A percentile compares a stretch with the other conserved stretches of the same genome.
Evolutionary conservation across 92 coral and sea anemone genomes (phyloP).

Genomic region (Pocillopora meandrina): DNA sequence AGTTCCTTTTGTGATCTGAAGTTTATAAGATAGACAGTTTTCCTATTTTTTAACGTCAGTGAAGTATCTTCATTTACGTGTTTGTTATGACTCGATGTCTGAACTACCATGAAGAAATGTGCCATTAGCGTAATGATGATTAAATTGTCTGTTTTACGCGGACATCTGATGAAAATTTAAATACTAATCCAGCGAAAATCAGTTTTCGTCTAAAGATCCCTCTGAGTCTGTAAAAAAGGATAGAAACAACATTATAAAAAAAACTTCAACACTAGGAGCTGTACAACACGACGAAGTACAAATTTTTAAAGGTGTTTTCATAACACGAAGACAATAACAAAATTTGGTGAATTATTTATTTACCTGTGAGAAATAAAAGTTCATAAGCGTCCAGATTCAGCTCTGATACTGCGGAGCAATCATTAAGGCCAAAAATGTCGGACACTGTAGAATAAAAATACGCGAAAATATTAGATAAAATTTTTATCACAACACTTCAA

Average conservation of each 20-base stretch:
- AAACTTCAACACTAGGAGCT: not conserved
- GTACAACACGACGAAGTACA: not conserved
- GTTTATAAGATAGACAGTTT: too few relatives aligned
- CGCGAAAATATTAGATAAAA: not conserved
- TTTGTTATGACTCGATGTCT: too few relatives aligned
- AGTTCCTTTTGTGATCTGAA: too few relatives aligned
- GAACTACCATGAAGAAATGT: too few relatives aligned
- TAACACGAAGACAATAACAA: not conserved
- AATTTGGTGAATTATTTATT: not conserved
- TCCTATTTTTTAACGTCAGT: too few relatives aligned
- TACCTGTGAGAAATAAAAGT: slow-evolving; percentile 24
- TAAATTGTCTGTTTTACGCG: slow-evolving; percentile 6
- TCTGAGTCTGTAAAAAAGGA: slow-evolving; percentile 14
- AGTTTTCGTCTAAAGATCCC: slow-evolving; percentile 11
- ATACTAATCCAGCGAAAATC: not conserved
- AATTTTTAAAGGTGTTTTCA: not conserved
- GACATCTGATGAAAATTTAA: slow-evolving; percentile 7
- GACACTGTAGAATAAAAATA: slow-evolving; percentile 11
- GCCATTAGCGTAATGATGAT: slow-evolving; percentile 1
- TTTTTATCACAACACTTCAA: not conserved
- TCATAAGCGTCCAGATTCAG: not conserved
- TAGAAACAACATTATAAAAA: not conserved
- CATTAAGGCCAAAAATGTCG: slow-evolving; percentile 18
- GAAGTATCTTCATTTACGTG: too few relatives aligned
- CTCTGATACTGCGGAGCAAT: slow-evolving; percentile 2